These are phyloP conservation scores for Plusia festucae DNA, from an alignment of 2,888 invertebrate species.

Conservation along the genomic window DNA sequence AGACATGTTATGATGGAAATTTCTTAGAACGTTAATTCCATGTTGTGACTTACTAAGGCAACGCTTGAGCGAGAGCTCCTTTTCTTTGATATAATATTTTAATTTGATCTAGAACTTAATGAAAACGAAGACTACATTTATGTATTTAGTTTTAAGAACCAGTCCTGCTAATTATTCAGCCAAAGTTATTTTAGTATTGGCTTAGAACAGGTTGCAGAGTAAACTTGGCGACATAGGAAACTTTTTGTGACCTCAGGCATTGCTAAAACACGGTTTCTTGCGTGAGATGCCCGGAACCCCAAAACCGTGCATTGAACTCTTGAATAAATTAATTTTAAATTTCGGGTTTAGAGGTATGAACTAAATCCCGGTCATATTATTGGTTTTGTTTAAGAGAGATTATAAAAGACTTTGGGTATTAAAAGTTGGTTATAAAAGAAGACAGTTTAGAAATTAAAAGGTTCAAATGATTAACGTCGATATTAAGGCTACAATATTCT, in stretches of 20 bases:
- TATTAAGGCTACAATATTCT: too few species aligned
- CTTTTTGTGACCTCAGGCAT: background rate
- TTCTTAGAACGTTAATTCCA: too few species aligned
- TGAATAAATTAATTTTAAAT: background rate
- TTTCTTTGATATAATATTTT: background rate
- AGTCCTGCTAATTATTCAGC: background rate
- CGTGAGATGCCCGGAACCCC: constrained; percentile 4
- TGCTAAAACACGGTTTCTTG: background rate
- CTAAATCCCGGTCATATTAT: too few species aligned
- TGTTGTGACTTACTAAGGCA: too few species aligned
- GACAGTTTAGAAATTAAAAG: too few species aligned
- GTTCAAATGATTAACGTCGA: too few species aligned
- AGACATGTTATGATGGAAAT: too few species aligned
- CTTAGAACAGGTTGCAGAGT: background rate
- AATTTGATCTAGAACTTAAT: background rate
- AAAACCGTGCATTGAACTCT: constrained; percentile 2
- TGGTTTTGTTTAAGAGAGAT: too few species aligned
- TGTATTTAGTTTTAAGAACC: background rate
- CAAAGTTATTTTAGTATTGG: background rate
- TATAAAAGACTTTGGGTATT: too few species aligned
- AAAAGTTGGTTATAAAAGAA: too few species aligned
- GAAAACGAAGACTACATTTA: background rate
- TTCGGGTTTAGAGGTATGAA: too few species aligned
- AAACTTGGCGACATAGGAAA: constrained; percentile 4
- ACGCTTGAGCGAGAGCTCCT: too few species aligned